Evolutionary conservation across 1,140 invertebrate genomes (phyloP).

Genomic region (Lepidurus apus): DNA sequence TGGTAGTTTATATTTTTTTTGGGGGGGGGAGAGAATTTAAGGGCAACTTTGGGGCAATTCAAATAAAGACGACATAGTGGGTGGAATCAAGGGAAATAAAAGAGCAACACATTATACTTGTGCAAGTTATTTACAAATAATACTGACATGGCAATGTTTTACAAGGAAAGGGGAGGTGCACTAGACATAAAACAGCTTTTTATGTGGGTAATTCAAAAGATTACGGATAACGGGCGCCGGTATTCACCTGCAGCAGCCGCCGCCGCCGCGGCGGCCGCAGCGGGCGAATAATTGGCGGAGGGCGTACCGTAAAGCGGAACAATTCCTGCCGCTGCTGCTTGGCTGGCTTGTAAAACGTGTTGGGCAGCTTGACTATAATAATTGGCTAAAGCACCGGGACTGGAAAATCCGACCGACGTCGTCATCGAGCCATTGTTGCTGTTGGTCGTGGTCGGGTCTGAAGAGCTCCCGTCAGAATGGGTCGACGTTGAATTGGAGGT

Average conservation of each 20-base stretch:
- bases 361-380: constrained; percentile 32
- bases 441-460: not conserved
- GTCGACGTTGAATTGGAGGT: not conserved
- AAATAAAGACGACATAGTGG: not conserved
- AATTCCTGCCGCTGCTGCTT: constrained; percentile 42
- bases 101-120: not conserved
- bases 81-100: not conserved
- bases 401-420: constrained; percentile 24
- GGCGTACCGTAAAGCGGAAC: not conserved
- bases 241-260: constrained; percentile 59
- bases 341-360: constrained; percentile 34
- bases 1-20: not conserved
- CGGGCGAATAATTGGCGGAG: constrained; percentile 24
- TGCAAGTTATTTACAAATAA: not conserved
- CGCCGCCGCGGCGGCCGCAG: constrained; percentile 48
- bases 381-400: constrained; percentile 29
- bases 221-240: constrained; percentile 70
- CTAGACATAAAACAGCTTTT: not conserved
- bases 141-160: constrained; percentile 7
- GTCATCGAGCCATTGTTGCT: not conserved
- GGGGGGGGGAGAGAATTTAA: too few relatives aligned
- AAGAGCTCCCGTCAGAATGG: not conserved
- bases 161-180: not conserved
- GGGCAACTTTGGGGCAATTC: not conserved
- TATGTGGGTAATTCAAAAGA: constrained; percentile 58